Evolutionary conservation across 2,888 invertebrate species (phyloP).

Genomic region (Lathronympha strigana): DNA sequence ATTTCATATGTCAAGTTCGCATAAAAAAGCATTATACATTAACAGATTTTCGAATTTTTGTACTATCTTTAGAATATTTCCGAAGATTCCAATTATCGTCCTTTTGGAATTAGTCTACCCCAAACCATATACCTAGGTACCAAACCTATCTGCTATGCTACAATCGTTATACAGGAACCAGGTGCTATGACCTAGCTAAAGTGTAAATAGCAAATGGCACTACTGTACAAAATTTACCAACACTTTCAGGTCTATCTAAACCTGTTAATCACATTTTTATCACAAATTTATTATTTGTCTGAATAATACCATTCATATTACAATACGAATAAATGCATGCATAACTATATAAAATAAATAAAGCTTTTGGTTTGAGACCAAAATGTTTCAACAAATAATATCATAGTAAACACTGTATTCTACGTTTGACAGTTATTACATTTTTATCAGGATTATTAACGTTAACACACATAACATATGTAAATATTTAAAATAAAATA

Average conservation of each 20-base stretch:
- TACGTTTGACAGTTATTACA: neutral
- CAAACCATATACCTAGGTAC: too few relatives aligned
- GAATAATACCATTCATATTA: slow-evolving; percentile 20
- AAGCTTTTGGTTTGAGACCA: slow-evolving; percentile 4
- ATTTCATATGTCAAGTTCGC: too few relatives aligned
- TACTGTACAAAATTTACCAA: neutral
- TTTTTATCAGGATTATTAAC: neutral
- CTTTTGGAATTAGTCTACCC: too few relatives aligned
- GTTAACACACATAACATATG: neutral
- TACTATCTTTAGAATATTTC: too few relatives aligned
- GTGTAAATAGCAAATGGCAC: slow-evolving; percentile 4
- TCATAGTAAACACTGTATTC: neutral
- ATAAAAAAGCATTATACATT: too few relatives aligned
- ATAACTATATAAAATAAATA: slow-evolving; percentile 13
- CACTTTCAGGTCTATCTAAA: slow-evolving; percentile 3
- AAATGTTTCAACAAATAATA: neutral
- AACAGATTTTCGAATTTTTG: too few relatives aligned
- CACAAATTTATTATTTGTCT: slow-evolving; percentile 32
- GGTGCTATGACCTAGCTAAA: neutral
- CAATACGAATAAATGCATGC: slow-evolving; percentile 31
- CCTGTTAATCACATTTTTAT: slow-evolving; percentile 37
- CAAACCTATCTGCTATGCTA: too few relatives aligned
- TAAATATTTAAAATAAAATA: neutral
- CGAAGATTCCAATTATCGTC: too few relatives aligned
- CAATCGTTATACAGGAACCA: slow-evolving; percentile 7